A percentile compares a stretch with the other conserved stretches of the same genome.
Conservation (phyloP, 2,113 vertebrate species). For the Poeciliopsis occidentalis region DNA sequence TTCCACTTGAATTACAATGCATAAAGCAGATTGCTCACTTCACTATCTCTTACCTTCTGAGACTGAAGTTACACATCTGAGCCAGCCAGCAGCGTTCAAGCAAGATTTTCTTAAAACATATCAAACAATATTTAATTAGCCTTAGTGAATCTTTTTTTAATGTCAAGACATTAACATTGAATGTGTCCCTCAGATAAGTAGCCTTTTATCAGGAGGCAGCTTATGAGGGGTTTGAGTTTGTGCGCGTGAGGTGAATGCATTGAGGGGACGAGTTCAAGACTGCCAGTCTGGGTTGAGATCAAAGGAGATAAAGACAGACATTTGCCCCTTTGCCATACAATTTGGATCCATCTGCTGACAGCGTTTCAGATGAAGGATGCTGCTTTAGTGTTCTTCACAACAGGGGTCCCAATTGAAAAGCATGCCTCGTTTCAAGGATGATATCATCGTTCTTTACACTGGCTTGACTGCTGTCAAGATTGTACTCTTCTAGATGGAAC, state of each 20-base stretch:
- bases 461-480: constrained; percentile 55
- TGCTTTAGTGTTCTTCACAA: constrained; percentile 42
- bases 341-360: constrained; percentile 49
- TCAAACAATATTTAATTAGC: constrained; percentile 34
- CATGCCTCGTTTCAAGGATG: constrained; percentile 26
- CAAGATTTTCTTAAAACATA: constrained; percentile 26
- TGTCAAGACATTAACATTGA: constrained; percentile 18
- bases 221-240: constrained; percentile 8
- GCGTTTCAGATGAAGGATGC: constrained; percentile 41
- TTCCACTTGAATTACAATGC: constrained; percentile 22
- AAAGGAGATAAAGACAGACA: constrained; percentile 45
- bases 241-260: constrained; percentile 15
- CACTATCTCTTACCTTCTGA: constrained; percentile 29
- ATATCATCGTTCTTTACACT: constrained; percentile 45
- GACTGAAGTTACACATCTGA: constrained; percentile 45
- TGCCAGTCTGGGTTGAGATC: constrained; percentile 29
- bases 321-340: constrained; percentile 12
- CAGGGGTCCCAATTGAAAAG: constrained; percentile 35
- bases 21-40: constrained; percentile 46
- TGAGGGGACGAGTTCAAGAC: constrained; percentile 12
- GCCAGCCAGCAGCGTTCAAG: constrained; percentile 29
- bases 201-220: constrained; percentile 17
- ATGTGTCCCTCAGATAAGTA: constrained; percentile 11
- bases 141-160: constrained; percentile 31
- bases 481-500: constrained; percentile 40